A percentile compares a stretch with the other conserved stretches of the same genome.
Evolutionary conservation across 37 sponge, comb jelly and placozoan genomes (phyloP).

Genomic region (Tethya wilhelma): DNA sequence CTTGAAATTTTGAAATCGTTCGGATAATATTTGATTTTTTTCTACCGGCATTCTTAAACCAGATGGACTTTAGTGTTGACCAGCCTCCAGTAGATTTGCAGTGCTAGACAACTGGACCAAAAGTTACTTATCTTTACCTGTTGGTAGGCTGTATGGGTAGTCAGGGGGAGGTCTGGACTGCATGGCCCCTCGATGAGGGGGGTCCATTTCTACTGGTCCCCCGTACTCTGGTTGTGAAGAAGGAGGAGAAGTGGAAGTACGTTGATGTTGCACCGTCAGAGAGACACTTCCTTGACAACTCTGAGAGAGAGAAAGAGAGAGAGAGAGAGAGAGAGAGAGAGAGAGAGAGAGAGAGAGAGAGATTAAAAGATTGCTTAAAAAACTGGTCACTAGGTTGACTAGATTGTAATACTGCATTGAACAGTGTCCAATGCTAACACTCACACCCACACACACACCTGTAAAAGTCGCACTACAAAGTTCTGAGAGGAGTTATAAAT

Average conservation of each 20-base stretch:
- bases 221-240: slow-evolving; percentile 2
- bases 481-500: slow-evolving; percentile 52
- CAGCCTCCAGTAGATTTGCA: too few relatives aligned
- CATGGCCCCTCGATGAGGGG: background rate
- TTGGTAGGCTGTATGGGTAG: background rate
- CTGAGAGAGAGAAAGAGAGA: slow-evolving; percentile 5
- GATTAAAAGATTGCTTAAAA: background rate
- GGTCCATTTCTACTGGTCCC: background rate
- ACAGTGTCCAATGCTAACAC: background rate
- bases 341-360: slow-evolving; percentile 16
- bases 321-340: slow-evolving; percentile 1
- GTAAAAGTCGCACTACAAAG: slow-evolving; percentile 44
- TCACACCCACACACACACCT: slow-evolving; percentile 13
- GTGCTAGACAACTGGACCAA: too few relatives aligned
- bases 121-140: too few relatives aligned
- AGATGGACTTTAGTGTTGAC: too few relatives aligned
- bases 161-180: background rate
- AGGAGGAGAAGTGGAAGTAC: background rate
- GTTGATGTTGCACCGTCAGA: slow-evolving; percentile 12
- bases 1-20: too few relatives aligned
- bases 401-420: background rate
- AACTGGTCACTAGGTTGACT: background rate
- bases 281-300: slow-evolving; percentile 15
- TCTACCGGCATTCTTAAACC: too few relatives aligned
- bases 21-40: too few relatives aligned